Conservation (phyloP, 1,140 invertebrate genomes). For the Pissodes strobi region DNA sequence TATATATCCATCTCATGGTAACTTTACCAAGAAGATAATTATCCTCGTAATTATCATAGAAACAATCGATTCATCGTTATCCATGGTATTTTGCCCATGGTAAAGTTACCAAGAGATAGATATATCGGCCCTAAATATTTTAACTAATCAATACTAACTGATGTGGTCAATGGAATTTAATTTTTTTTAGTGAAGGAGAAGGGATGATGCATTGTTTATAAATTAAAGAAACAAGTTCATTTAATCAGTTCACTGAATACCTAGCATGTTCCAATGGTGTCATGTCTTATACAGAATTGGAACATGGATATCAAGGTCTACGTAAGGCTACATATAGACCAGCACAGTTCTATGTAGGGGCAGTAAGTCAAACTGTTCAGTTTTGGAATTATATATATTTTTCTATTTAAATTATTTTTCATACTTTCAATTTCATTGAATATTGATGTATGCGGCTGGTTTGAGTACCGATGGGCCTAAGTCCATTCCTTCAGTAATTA, state of each 20-base stretch:
- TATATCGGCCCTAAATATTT: no score
- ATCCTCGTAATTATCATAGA: no score
- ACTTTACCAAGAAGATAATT: no score
- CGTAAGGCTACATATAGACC: constrained; percentile 62
- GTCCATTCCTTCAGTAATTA: constrained; percentile 55
- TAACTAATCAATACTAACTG: no score
- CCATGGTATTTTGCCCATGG: no score
- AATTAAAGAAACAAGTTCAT: background rate
- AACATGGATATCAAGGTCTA: constrained; percentile 85
- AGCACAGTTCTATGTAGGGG: constrained; percentile 64
- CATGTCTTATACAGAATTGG: constrained; percentile 89
- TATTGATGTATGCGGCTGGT: constrained; percentile 11
- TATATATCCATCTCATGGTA: no score
- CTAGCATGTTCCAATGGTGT: constrained; percentile 40
- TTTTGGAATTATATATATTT: constrained; percentile 4
- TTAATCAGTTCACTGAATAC: background rate
- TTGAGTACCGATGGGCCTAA: constrained; percentile 9
- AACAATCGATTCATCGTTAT: no score
- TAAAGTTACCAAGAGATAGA: no score
- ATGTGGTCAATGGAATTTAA: no score
- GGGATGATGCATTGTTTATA: no score
- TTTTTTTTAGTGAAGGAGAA: no score
- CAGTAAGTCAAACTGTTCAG: constrained; percentile 47
- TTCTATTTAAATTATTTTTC: background rate
- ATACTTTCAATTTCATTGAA: constrained; percentile 3